Evolutionary conservation across 2,888 invertebrate species (phyloP).

Genomic region (Tetrapedia diversipes): DNA sequence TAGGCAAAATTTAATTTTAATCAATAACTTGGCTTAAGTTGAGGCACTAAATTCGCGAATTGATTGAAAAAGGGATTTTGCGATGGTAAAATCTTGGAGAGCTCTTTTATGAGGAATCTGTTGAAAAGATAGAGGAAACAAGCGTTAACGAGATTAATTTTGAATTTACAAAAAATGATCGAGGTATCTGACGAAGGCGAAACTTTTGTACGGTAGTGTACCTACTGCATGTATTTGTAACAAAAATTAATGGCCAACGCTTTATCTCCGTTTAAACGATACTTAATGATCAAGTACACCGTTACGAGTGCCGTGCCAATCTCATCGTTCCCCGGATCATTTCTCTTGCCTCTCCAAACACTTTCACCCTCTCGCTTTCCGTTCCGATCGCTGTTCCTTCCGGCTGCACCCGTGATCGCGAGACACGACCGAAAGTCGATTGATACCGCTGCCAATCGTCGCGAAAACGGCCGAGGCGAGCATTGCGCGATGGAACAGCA

Average conservation of each 20-base stretch:
- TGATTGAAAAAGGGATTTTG: too few relatives aligned
- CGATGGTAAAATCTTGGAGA: too few relatives aligned
- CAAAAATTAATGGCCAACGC: background rate
- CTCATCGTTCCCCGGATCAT: constrained; percentile 23
- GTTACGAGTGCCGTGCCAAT: constrained; percentile 20
- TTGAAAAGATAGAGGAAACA: too few relatives aligned
- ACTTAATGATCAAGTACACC: background rate
- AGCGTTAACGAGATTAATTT: too few relatives aligned
- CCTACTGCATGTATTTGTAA: too few relatives aligned
- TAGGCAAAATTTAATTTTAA: too few relatives aligned
- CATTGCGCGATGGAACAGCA: constrained; percentile 16
- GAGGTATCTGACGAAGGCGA: too few relatives aligned
- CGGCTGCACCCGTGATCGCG: constrained; percentile 21
- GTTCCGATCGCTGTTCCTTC: constrained; percentile 38
- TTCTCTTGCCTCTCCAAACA: constrained; percentile 48
- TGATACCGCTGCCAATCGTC: background rate
- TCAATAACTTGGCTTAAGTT: too few relatives aligned
- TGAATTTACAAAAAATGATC: too few relatives aligned
- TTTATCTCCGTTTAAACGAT: background rate
- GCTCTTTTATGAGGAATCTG: too few relatives aligned
- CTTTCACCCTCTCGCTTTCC: constrained; percentile 62
- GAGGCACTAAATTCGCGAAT: too few relatives aligned
- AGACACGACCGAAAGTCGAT: constrained; percentile 8
- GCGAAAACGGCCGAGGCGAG: constrained; percentile 5
- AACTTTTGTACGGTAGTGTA: too few relatives aligned